Evolutionary conservation across 1,140 invertebrate species (phyloP).

Genomic region (Vanessa atalanta): DNA sequence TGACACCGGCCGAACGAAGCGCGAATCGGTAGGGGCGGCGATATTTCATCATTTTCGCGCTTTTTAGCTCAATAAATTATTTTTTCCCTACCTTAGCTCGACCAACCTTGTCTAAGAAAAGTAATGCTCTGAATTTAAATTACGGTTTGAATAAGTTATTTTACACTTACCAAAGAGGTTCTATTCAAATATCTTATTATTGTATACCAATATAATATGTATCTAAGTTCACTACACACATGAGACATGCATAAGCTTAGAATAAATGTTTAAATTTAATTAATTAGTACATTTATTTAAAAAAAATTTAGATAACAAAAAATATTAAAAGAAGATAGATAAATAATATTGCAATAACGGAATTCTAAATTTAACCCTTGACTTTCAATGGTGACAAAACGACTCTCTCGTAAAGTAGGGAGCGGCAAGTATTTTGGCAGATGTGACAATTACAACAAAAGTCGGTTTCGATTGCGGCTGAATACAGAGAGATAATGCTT

Average conservation of each 20-base stretch:
- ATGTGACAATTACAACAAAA: conserved; percentile 73
- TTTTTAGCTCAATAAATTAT: conserved; percentile 65
- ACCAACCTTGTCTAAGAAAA: conserved; percentile 25
- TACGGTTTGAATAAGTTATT: conserved; percentile 12
- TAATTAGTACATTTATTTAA: too few species aligned
- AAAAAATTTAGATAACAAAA: conserved; percentile 14
- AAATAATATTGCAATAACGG: background rate
- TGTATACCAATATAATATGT: background rate
- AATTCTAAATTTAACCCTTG: conserved; percentile 47
- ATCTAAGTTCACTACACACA: too few species aligned
- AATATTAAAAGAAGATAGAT: background rate
- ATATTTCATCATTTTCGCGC: conserved; percentile 69
- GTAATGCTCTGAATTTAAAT: conserved; percentile 33
- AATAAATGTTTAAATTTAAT: too few species aligned
- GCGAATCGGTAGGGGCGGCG: conserved; percentile 52
- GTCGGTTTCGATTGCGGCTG: conserved; percentile 69
- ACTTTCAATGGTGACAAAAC: conserved; percentile 36
- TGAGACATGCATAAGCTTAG: background rate
- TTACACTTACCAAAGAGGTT: conserved; percentile 10
- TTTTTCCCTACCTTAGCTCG: conserved; percentile 48
- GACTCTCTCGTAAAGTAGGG: conserved; percentile 38
- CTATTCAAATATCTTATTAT: conserved; percentile 15
- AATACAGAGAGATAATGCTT: conserved; percentile 68
- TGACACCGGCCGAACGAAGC: conserved; percentile 56
- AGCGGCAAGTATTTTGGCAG: conserved; percentile 62